Conservation (phyloP, 1,140 invertebrate species). For the Scaptodrosophila lebanonensis region DNA sequence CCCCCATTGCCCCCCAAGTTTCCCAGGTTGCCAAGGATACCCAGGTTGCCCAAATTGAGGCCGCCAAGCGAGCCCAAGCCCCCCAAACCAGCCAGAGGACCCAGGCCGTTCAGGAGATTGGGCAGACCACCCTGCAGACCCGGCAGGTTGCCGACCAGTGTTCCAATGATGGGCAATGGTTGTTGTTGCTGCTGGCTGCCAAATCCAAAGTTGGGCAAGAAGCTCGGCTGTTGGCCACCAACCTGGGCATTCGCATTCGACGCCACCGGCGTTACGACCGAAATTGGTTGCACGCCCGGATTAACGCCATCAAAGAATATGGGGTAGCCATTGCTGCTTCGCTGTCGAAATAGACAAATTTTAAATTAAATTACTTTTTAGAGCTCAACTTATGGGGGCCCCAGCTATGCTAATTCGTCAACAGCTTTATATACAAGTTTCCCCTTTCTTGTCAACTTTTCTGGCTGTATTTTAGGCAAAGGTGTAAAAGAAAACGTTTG, state of each 20-base stretch:
- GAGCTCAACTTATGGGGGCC: too few relatives aligned
- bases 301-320: constrained; percentile 47
- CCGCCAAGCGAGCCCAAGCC: constrained; percentile 41
- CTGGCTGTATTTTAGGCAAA: too few relatives aligned
- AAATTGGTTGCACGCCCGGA: constrained; percentile 29
- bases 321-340: constrained; percentile 29
- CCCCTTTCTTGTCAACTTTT: too few relatives aligned
- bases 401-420: too few relatives aligned
- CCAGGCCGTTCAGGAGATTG: constrained; percentile 40
- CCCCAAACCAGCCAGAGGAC: constrained; percentile 27
- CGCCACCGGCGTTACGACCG: constrained; percentile 45
- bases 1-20: constrained; percentile 8
- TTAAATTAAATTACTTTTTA: too few relatives aligned
- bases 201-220: constrained; percentile 40
- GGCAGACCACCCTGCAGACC: constrained; percentile 21
- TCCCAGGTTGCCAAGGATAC: constrained; percentile 34
- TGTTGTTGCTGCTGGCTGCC: constrained; percentile 36
- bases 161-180: constrained; percentile 53
- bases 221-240: constrained; percentile 28
- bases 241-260: constrained; percentile 30
- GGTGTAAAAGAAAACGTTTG: too few relatives aligned
- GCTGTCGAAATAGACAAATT: background rate
- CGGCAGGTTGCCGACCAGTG: constrained; percentile 43
- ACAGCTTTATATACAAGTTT: too few relatives aligned
- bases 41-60: constrained; percentile 48